Conservation (phyloP, 1,140 invertebrate genomes). For the Drosophila novamexicana region DNA sequence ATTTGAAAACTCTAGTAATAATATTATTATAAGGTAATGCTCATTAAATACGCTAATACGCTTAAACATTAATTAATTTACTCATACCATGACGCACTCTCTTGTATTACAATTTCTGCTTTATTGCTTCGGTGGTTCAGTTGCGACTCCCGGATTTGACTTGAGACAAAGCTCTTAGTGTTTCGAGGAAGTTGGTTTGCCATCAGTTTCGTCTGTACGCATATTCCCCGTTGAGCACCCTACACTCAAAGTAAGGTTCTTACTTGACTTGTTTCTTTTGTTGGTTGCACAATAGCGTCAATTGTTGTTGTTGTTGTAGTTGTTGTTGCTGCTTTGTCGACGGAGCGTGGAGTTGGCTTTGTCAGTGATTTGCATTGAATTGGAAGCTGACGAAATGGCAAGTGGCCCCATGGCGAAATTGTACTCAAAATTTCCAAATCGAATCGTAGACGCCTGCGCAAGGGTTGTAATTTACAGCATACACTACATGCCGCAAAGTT, state of each 20-base stretch:
- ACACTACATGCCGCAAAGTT: conserved; percentile 22
- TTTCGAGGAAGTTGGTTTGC: not conserved
- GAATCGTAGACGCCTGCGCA: conserved; percentile 7
- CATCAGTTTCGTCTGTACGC: not conserved
- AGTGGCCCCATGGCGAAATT: not conserved
- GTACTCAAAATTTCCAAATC: conserved; percentile 30
- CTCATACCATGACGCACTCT: too few relatives aligned
- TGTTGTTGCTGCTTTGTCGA: conserved; percentile 5
- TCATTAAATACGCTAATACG: too few relatives aligned
- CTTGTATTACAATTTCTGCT: not conserved
- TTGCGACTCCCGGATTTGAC: not conserved
- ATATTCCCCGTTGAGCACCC: not conserved
- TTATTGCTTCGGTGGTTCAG: not conserved
- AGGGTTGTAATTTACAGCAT: conserved; percentile 22
- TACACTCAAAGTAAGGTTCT: conserved; percentile 20
- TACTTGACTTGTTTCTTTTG: not conserved
- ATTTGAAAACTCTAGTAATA: too few relatives aligned
- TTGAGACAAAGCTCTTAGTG: not conserved
- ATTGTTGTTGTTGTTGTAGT: conserved; percentile 24
- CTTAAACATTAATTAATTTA: too few relatives aligned
- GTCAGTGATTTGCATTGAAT: conserved; percentile 45
- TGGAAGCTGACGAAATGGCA: conserved; percentile 42
- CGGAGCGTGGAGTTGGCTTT: conserved; percentile 15
- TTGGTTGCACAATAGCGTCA: conserved; percentile 33
- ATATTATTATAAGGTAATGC: too few relatives aligned